These are phyloP conservation scores for Odocoileus virginianus DNA, from an alignment of 2,113 vertebrate species.

Conservation along the genomic window DNA sequence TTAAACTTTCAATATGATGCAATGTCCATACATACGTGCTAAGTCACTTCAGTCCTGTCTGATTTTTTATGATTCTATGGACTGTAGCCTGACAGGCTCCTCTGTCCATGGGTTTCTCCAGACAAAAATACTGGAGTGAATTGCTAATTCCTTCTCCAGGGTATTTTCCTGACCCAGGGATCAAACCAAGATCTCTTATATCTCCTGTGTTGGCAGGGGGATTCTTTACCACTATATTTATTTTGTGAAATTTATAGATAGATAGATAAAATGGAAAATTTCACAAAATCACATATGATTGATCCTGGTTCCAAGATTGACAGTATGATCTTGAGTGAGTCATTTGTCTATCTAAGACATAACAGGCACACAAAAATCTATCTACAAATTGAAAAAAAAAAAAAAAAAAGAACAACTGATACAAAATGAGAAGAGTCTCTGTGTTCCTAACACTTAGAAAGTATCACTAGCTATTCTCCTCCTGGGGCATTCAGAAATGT, in stretches of 20 bases:
- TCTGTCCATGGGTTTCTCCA: neutral
- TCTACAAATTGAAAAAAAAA: neutral
- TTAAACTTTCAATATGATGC: neutral
- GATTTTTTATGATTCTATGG: neutral
- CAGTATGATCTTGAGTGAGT: neutral
- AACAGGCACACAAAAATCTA: neutral
- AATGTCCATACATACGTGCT: neutral
- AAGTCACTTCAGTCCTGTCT: neutral
- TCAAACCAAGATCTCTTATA: neutral
- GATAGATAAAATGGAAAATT: neutral
- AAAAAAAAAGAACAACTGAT: neutral
- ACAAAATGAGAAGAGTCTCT: neutral
- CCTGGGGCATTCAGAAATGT: neutral
- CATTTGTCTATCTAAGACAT: neutral
- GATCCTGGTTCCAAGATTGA: neutral
- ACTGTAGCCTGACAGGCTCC: neutral
- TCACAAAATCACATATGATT: neutral
- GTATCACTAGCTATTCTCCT: neutral
- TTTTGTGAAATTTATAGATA: neutral
- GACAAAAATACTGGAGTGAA: neutral
- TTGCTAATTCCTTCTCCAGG: neutral
- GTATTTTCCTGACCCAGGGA: neutral
- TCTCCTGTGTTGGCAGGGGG: neutral
- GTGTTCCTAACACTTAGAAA: neutral
- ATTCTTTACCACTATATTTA: neutral